phyloP scores from a whole-genome alignment of 1,140 invertebrate species.

The Trialeurodes vaporariorum region DNA sequence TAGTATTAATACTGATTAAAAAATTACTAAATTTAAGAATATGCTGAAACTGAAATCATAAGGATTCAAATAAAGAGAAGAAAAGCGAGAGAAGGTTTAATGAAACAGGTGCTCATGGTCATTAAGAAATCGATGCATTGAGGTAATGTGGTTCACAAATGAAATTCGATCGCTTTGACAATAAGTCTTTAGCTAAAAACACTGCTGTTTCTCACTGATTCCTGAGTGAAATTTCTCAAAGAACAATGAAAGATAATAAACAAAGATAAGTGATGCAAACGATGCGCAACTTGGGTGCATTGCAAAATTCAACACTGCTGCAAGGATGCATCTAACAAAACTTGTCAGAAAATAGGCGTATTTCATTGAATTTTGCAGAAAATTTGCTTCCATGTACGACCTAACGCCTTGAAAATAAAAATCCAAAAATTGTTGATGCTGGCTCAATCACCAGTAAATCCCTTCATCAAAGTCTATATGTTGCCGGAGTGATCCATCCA shows the following conservation, averaged over 20 bases:
- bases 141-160: not conserved
- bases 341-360: not conserved
- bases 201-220: no score
- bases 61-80: not conserved
- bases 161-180: not conserved
- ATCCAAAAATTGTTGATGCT: no score
- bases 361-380: no score
- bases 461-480: no score
- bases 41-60: not conserved
- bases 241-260: not conserved
- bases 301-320: not conserved
- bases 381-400: no score
- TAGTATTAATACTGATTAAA: not conserved
- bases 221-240: not conserved
- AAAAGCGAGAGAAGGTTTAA: not conserved
- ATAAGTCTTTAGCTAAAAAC: no score
- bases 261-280: not conserved
- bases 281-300: not conserved
- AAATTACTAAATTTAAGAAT: not conserved
- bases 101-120: no score
- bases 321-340: not conserved
- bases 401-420: no score
- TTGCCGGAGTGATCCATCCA: no score
- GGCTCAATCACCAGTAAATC: no score
- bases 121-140: not conserved